Evolutionary conservation across 2,113 vertebrate genomes (phyloP), one percentile per base, ranked within the genome.

Genomic region (Neogobius melanostomus): DNA sequence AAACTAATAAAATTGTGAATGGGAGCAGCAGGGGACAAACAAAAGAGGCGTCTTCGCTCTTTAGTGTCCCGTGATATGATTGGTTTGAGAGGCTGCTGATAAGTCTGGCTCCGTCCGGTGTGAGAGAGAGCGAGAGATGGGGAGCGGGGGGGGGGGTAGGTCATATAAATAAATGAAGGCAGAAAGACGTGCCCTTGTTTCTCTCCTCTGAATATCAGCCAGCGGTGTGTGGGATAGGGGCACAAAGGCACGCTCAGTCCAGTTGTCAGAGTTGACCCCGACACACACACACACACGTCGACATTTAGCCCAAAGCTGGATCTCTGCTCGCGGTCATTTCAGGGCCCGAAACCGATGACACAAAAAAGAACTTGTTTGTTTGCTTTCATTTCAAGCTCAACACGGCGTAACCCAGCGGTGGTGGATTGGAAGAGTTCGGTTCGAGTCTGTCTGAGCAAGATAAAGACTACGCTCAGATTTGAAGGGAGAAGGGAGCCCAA

Each of bases 241-340:
- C 83, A 92, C 89, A 90, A 90, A 90, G 90, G 82, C 80, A 81
- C 77, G 64, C 83, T 90, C 80, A 89, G 81, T 82, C 46, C 80
- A 86, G 82, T 79, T 59, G 87, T 84, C 79, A 60, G 72, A 71
- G 57, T 12, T 82, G 80, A 81, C 72, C 77, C 77, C 76, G 28
- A 36, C 28, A 36, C 61, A 66, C 47, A 64, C 66, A 64, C 52
- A 69, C 68, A 76, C 28, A 74, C 59, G 76, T 68, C 66, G 61
- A 71, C 64, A 72, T 73, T 73, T 72, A 17, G 72, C 81, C 71
- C 72, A 83, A 64, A 86, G 71, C 52, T 9, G 43, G 69, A 79
- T 80, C 80, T 67, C 74, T 75, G 46, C 72, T 79, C 72, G 66
- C 68, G 3, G 69, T 76, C 79, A 77, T 76, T 82, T 86, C 49